Conservation (phyloP, 2,797 vertebrate species). For the Danio aesculapii region DNA sequence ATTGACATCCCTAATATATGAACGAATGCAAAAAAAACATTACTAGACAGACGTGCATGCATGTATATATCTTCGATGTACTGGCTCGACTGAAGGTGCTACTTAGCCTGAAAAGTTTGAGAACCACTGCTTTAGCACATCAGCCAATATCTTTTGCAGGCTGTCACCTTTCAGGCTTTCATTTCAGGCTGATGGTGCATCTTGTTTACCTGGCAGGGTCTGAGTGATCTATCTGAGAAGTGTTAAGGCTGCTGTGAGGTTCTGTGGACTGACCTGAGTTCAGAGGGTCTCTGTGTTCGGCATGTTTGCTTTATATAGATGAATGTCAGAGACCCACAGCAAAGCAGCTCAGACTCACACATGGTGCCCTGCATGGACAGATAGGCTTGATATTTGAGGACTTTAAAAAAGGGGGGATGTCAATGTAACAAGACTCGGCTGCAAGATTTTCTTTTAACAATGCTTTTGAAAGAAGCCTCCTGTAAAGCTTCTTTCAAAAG, state of each 20-base stretch:
- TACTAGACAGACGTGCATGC: too few relatives aligned
- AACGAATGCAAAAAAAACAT: too few relatives aligned
- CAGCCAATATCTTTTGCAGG: slow-evolving; percentile 57
- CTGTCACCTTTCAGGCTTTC: slow-evolving; percentile 51
- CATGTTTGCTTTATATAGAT: slow-evolving; percentile 51
- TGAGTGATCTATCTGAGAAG: slow-evolving; percentile 45
- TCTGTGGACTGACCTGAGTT: slow-evolving; percentile 37
- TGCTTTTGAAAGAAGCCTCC: too few relatives aligned
- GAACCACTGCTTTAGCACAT: slow-evolving; percentile 7
- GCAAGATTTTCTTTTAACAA: neutral
- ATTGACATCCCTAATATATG: too few relatives aligned
- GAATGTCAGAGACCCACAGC: slow-evolving; percentile 25
- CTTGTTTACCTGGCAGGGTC: slow-evolving; percentile 58
- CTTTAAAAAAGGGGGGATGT: neutral
- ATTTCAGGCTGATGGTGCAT: slow-evolving; percentile 53
- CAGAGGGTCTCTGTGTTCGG: slow-evolving; percentile 47
- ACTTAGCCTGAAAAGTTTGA: neutral
- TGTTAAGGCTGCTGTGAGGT: slow-evolving; percentile 23
- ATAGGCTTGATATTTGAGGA: neutral
- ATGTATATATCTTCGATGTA: neutral
- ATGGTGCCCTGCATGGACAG: neutral
- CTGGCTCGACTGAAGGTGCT: slow-evolving; percentile 8
- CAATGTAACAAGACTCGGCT: too few relatives aligned
- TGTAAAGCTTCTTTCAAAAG: too few relatives aligned
- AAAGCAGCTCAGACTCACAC: neutral